Base-by-base conservation (phyloP, 2,888 invertebrate species). In the Acrobasis consociella region DNA sequence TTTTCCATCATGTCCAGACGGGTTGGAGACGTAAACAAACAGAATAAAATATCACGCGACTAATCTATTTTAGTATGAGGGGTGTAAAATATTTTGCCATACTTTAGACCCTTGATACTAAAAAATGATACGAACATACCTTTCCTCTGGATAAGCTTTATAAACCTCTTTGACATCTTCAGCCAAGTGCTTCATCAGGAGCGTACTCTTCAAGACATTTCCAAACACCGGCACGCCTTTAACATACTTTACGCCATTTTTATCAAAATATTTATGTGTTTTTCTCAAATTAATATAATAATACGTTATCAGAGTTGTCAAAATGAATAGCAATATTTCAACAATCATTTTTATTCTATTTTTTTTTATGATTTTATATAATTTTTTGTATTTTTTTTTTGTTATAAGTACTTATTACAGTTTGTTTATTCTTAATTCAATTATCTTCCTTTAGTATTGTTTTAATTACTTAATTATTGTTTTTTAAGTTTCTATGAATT, bases 201-300 rank as follows among this genome's bases (percentile, higher is more conserved):
- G 59, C 0, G 65, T 65, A 58, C 66, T 71, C 2, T 58, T 52
- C 2, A 69, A 61, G 0, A 65, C 58, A 31, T 76, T 75, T 0
- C 75, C 74, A n/a, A 75, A 73, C 8, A 76, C 13, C 0, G 76
- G 75, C 0, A 71, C 42, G 0, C 75, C 76, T 0, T 69, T 70
- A 0, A 74, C n/a, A 55, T 74, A 82, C 46, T 81, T 85, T 0
- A 86, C 64, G 0, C 77, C 82, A 0, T 66, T 72, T 7, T 73
- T 69, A 2, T 74, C 69, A 39, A 80, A 85, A 37, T 75, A 72
- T 5, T 69, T 65, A 38, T 85, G 80, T 2, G 75, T 64, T 50
- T 72, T 72, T 51, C 76, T 77, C 52, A 82, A 73, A 0, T 67
- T 53, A 52, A n/a, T 76, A 80, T 8, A 80, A 10, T 74, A 65